Conservation (phyloP, 2,888 invertebrate species). For the Nipponacmea schrenckii region DNA sequence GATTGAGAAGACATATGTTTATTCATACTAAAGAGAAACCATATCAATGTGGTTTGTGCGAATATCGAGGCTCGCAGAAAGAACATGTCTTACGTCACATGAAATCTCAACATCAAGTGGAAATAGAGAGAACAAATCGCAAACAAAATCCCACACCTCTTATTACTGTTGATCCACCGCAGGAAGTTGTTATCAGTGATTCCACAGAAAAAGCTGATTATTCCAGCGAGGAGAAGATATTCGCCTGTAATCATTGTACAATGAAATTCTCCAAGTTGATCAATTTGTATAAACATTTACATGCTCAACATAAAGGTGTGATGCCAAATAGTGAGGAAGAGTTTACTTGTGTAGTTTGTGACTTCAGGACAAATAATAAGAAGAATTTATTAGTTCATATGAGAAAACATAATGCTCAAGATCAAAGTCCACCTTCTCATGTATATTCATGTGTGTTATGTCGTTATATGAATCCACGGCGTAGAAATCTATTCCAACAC, state of each 20-base stretch:
- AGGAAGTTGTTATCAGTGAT: conserved; percentile 7
- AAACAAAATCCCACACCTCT: conserved; percentile 11
- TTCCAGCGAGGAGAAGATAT: conserved; percentile 59
- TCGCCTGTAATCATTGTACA: conserved; percentile 64
- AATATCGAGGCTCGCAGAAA: conserved; percentile 61
- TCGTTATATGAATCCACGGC: conserved; percentile 57
- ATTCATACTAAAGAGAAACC: conserved; percentile 62
- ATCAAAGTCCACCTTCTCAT: conserved; percentile 58
- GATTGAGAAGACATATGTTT: conserved; percentile 59
- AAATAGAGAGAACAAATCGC: conserved; percentile 36
- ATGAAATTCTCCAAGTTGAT: conserved; percentile 65
- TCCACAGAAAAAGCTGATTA: conserved; percentile 50
- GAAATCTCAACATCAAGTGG: conserved; percentile 58
- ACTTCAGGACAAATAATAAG: conserved; percentile 57
- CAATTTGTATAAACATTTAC: conserved; percentile 65
- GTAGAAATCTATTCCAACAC: conserved; percentile 61
- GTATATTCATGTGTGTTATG: conserved; percentile 64
- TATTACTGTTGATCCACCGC: conserved; percentile 19
- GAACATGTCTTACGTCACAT: conserved; percentile 63
- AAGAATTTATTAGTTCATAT: conserved; percentile 64
- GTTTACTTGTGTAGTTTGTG: conserved; percentile 63
- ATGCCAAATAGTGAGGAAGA: conserved; percentile 48
- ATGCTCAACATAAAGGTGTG: conserved; percentile 58
- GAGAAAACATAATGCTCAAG: conserved; percentile 61
- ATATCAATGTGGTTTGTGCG: conserved; percentile 60